Evolutionary conservation across 2,888 invertebrate genomes (phyloP), one percentile per base, ranked within the genome.

Genomic region (Apamea crenata): DNA sequence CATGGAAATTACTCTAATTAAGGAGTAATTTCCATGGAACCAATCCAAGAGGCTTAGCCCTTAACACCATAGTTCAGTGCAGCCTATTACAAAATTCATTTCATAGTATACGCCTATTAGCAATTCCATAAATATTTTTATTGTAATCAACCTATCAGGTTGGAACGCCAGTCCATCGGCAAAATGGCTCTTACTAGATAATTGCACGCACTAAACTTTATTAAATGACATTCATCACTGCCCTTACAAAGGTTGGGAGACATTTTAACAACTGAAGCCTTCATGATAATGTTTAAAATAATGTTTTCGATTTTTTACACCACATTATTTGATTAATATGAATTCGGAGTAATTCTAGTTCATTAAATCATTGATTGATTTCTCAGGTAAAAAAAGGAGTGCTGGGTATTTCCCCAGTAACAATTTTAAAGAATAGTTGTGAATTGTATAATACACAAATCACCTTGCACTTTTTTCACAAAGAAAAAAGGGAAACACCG

Each of bases 111-210:
- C 82, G 86, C 86, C 88, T 86, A 91, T 91, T 91, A 92, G 91
- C 91, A 93, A 94, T 94, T 92, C 94, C 92, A 94, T 94, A 95
- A 96, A 95, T 95, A 94, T 94, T 94, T 94, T 94, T 93, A 91
- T 92, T 93, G 94, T 91, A 95, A 95, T 95, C 95, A 95, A 95
- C 93, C 94, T 93, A 95, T 95, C 95, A 94, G 90, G 90, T 92
- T 84, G 94, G 94, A 93, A 94, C 92, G 95, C 91, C 92, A 94
- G 94, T 93, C 88, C 89, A 84, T 84, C 87, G 82, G 87, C 82
- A 89, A 90, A 92, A 89, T 89, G 91, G 91, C 91, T 91, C 93
- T 93, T 93, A 93, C 93, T 90, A 91, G 89, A 92, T 94, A 95
- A 95, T 94, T 94, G 93, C 91, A 90, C 89, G 89, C 91, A 94